Evolutionary conservation across 2,113 vertebrate genomes (phyloP), one percentile per base, ranked within the genome.

Genomic region (Stictonetta naevosa): DNA sequence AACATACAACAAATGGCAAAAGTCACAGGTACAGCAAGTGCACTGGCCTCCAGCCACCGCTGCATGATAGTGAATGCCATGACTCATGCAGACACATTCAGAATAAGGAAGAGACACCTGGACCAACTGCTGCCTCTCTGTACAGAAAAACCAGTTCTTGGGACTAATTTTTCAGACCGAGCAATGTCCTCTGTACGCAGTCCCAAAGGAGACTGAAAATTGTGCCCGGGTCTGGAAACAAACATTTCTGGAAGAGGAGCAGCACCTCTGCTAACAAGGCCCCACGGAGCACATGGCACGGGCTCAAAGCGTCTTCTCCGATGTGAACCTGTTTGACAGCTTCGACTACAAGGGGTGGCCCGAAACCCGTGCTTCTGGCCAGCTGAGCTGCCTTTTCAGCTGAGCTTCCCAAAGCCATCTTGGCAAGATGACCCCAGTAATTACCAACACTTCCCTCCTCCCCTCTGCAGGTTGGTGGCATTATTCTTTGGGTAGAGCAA

Each of bases 291-390:
- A 76, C 3, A 67, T 11, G 2, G 34, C 72, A 81, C 2, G 60
- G 40, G 28, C 40, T 82, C 86, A 34, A 89, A 56, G 72, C 10
- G 53, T 29, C 62, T 83, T 31, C 22, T 4, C 67, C 90, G 18
- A 76, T 11, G 56, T 71, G 73, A 97, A 93, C 62, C 52, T 94
- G 89, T 52, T 78, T 59, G 84, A 59, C 67, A 84, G 62, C 64
- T 95, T 93, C 76, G 73, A 17, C 77, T 22, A 28, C 40, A 73
- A 48, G 63, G 28, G 6, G 79, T 13, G 55, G 72, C 40, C 83
- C 53, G 25, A 92, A 95, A 75, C 21, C 42, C 46, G 22, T 52
- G n/a, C 50, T 84, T 85, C 77, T 63, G 42, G 62, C 16, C 58
- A 95, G 31, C 40, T 56, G 67, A 8, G 1, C 64, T 11, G 17